Base-by-base conservation (phyloP, 1,140 invertebrate species). In the Campoletis sonorensis region DNA sequence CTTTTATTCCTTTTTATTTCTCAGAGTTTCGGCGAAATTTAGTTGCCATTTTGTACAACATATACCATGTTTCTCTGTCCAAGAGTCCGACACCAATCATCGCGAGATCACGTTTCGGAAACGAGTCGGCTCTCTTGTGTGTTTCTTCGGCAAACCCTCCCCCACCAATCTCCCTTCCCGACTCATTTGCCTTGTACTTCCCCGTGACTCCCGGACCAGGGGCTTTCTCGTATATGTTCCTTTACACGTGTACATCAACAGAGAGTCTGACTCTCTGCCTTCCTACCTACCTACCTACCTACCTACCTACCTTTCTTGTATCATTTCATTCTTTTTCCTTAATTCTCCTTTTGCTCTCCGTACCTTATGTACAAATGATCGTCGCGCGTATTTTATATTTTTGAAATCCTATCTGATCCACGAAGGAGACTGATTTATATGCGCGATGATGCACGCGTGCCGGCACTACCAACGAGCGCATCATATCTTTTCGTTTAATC, bases 371-470 rank as follows among this genome's bases (percentile, higher is more conserved):
- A 89, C 37, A 89, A 80, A 81, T 84, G 54, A 89, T 89, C 86
- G 84, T 84, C 81, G 85, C 80, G 85, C 85, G 89, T 89, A 90
- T 89, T 91, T 90, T 90, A 90, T 92, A 89, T 92, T 90, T 92
- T 88, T 89, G 86, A 90, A 90, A 90, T 88, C 88, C 87, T 91
- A 92, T 92, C 91, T 91, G 91, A 92, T 91, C 85, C 87, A 87
- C 84, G 85, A 72, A 83, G 86, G 37, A 76, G 86, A 87, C 86
- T 92, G 90, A 92, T 91, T 91, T 92, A 92, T 91, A 91, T 89
- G 88, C 89, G 87, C 85, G 90, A 92, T 90, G 91, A 91, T 88
- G 90, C 88, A 91, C 89, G 89, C 91, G 91, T 92, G 91, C 90
- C 90, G 87, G 84, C 84, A 91, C 89, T 92, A 89, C 89, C 87